A percentile compares a stretch with the other conserved stretches of the same genome.
These are phyloP conservation scores for Neomorphus geoffroyi DNA, from an alignment of 2,797 vertebrate genomes.

Conservation along the genomic window DNA sequence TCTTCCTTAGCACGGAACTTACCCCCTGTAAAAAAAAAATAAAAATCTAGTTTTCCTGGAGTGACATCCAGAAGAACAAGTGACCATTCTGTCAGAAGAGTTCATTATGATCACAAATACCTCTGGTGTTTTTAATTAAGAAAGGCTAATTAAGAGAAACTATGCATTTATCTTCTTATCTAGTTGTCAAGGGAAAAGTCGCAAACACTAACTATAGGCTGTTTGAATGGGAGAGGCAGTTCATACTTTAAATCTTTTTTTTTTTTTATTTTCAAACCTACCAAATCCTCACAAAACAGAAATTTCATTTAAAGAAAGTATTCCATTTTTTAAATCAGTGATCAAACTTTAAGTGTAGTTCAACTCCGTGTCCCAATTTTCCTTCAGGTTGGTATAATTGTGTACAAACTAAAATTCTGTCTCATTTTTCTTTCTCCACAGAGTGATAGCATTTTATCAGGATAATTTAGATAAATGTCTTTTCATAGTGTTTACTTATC, in stretches of 20 bases:
- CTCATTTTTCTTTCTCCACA: conserved; percentile 68
- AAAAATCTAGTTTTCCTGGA: conserved; percentile 86
- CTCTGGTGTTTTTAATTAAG: conserved; percentile 95
- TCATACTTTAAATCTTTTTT: neutral
- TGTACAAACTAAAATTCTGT: conserved; percentile 24
- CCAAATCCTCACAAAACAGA: neutral
- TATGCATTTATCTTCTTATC: conserved; percentile 84
- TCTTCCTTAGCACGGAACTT: conserved; percentile 73
- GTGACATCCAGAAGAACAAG: conserved; percentile 85
- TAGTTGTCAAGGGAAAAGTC: conserved; percentile 72
- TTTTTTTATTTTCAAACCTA: neutral
- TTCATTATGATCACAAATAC: conserved; percentile 94
- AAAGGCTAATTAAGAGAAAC: conserved; percentile 94
- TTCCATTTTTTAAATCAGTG: neutral
- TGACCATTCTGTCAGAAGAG: conserved; percentile 89
- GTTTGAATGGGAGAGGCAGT: conserved; percentile 45
- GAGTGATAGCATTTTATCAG: conserved; percentile 70
- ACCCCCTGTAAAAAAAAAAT: conserved; percentile 68
- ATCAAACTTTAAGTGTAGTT: neutral
- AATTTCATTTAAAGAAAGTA: neutral
- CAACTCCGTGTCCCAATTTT: neutral
- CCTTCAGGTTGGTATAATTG: conserved; percentile 32
- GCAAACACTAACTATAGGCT: conserved; percentile 68
- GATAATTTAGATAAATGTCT: conserved; percentile 81
- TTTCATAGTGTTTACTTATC: conserved; percentile 68